Evolutionary conservation across 2,113 vertebrate species (phyloP), one percentile per base, ranked within the genome.

Genomic region (Rhegmatorhina hoffmannsi): DNA sequence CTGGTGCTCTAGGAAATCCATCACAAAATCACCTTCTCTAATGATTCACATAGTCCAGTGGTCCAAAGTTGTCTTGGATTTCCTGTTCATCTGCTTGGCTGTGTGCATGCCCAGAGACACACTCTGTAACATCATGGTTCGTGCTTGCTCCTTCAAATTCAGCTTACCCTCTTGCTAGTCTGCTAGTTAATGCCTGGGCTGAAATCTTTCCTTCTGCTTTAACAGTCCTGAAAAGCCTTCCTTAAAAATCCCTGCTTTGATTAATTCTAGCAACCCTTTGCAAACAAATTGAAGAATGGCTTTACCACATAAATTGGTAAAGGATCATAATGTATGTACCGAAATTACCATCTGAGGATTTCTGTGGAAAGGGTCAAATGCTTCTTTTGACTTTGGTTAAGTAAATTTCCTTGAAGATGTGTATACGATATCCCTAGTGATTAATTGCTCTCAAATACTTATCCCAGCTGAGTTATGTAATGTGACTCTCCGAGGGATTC

Each of bases 381-480:
- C 36, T 70, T 88, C 77, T 86, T 92, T 93, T 90, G 0, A 78
- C 76, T 93, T 86, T 0, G 0, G 9, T 47, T 75, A 74, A 88
- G 38, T 82, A 58, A 64, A 89, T 81, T 74, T 91, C 49, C 49
- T 28, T 40, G 28, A 56, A 78, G 77, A 90, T 40, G n/a, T 70
- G 43, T 69, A 29, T 81, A 53, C 7, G 15, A 81, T 74, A 70
- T 75, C 53, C 49, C n/a, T 15, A 33, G 46, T 95, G 85, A 92
- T 91, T 88, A 90, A 96, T 81, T 86, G 60, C 72, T 95, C 60
- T 94, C 85, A 90, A 86, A 86, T 84, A 80, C 47, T 87, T 89
- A 44, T 25, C 59, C 59, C 70, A 67, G 78, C 63, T 90, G 85
- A 93, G 40, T 90, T 95, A 73, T 46, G 34, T 94, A 94, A 84